Base-by-base conservation (phyloP, 64 coral and sea anemone species). In the Stichodactyla helianthus region DNA sequence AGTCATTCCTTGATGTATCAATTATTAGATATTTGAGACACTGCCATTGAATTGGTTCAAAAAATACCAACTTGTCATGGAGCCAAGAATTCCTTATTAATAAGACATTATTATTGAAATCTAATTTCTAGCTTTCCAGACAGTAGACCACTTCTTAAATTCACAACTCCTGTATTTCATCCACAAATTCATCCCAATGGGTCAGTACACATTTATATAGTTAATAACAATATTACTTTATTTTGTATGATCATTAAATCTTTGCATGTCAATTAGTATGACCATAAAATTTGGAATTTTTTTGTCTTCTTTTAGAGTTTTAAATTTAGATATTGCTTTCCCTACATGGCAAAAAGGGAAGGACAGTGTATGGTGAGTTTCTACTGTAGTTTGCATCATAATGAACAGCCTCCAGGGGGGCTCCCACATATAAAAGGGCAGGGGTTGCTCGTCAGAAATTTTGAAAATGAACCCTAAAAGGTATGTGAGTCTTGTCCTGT, bases 121-220 rank as follows among this genome's bases (percentile, higher is more conserved):
- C 51, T 28, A 71, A 65, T 83, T 61, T 27, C 9, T 51, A 98
- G 95, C 84, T 98, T 94, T 82, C 93, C 96, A 50, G 88, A 87
- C 25, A 92, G 90, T 62, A 71, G 85, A 82, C 96, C 96, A 77
- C 50, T 98, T 51, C 31, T 98, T 5, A 94, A 92, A 31, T 98
- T 98, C 15, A 98, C 96, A 0, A 92, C 93, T 65, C 87, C 88
- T 17, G 52, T 98, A 18, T 98, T 98, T 19, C 96, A 98, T 79
- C 96, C 96, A 16, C 96, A 98, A 91, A 89, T 98, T 65, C 85
- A 98, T 59, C 83, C 58, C 3, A 94, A 89, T 88, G 93, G 96
- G 95, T 93, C 88, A 89, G 89, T 88, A 74, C 23, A 65, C 19
- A 6, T 59, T 6, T 60, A 17, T 60, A 19, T 60, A 2, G 35